These are phyloP conservation scores for Leucophenga maculata DNA, from an alignment of 2,888 invertebrate genomes.

Conservation along the genomic window DNA sequence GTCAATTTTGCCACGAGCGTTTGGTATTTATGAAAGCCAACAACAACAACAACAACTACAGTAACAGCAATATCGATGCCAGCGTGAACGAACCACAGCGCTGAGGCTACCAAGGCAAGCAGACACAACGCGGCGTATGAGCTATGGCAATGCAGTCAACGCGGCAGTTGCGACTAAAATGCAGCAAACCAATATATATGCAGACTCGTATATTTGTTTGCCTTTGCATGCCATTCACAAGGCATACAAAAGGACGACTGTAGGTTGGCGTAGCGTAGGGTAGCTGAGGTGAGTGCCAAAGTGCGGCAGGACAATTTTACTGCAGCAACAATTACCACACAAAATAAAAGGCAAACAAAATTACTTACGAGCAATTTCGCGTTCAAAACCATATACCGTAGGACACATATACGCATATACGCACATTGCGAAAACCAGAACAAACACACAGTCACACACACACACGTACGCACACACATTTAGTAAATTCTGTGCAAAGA, in stretches of 20 bases:
- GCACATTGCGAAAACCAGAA: background rate
- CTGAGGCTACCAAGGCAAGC: background rate
- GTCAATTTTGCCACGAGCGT: background rate
- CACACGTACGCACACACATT: background rate
- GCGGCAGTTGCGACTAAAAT: background rate
- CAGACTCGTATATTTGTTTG: background rate
- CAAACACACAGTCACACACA: background rate
- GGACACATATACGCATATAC: background rate
- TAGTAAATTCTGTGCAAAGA: background rate
- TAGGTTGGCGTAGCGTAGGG: background rate
- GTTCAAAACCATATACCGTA: conserved; percentile 46
- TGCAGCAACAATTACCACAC: conserved; percentile 62
- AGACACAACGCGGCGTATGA: background rate
- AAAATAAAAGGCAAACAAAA: conserved; percentile 64
- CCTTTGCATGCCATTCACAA: background rate
- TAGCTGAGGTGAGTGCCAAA: background rate
- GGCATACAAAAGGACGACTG: background rate
- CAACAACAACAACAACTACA: conserved; percentile 6
- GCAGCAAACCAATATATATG: background rate
- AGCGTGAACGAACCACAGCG: background rate
- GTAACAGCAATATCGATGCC: background rate
- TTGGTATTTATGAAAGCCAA: conserved; percentile 29
- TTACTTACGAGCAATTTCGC: conserved; percentile 61
- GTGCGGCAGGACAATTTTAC: conserved; percentile 52
- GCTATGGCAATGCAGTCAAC: background rate